Percentiles rank a stretch among this genome's conserved stretches.
phyloP scores from a whole-genome alignment of 2,113 vertebrate species.

The Microtus montanus region DNA sequence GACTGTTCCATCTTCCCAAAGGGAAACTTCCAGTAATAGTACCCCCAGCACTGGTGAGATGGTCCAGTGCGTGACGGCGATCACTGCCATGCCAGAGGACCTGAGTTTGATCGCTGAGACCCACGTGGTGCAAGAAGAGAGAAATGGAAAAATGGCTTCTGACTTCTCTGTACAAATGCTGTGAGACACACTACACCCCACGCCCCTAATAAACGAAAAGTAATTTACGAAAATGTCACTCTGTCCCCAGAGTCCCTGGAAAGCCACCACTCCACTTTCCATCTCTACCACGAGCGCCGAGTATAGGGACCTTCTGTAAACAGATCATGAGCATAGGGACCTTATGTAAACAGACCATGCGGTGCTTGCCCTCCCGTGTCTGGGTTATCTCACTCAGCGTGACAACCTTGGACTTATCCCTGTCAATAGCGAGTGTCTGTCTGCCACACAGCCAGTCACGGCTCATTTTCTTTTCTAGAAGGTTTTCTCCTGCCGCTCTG shows the following conservation, averaged over 20 bases:
- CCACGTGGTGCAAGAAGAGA: neutral
- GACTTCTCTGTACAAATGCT: neutral
- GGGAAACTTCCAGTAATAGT: neutral
- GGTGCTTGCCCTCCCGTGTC: neutral
- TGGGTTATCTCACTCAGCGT: neutral
- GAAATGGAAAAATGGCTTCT: neutral
- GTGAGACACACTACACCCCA: neutral
- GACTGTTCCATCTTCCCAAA: neutral
- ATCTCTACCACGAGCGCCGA: neutral
- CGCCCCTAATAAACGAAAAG: neutral
- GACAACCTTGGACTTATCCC: neutral
- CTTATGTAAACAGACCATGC: neutral
- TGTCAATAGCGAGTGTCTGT: rapidly evolving
- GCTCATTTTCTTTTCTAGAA: neutral
- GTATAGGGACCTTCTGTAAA: neutral
- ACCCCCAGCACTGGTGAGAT: too few species aligned
- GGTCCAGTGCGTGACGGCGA: neutral
- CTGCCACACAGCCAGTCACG: too few species aligned
- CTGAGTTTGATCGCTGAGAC: neutral
- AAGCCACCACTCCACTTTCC: neutral
- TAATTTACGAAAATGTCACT: too few species aligned
- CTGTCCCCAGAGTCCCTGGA: neutral
- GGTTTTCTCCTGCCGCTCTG: neutral
- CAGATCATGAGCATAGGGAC: neutral
- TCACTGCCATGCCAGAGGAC: neutral